Base-by-base conservation (phyloP, 1,140 invertebrate species). In the Dufourea novaeangliae region DNA sequence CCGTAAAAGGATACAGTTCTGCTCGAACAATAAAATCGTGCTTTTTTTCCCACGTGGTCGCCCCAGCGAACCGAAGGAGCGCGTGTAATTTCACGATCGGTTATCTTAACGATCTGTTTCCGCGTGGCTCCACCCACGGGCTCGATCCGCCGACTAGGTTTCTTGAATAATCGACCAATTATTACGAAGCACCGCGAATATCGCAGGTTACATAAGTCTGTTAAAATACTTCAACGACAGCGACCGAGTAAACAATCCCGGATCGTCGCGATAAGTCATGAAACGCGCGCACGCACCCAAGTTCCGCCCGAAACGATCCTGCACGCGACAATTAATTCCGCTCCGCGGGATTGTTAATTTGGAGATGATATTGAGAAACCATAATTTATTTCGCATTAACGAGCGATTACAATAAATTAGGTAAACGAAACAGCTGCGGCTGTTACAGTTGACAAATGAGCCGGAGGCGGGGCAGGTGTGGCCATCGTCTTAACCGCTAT, bases 41-140 rank as follows among this genome's bases (percentile, higher is more conserved):
- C 25, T 12, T 17, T 52, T 10, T 27, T 37, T 37, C 73, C 29
- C 63, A 37, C 39, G 52, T 22, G n/a, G 17, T 37, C 62, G n/a
- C 25, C n/a, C n/a, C 50, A 1, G 5, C 27, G 10, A 22, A 37
- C 27, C 54, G 57, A 77, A 77, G 57, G 32, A 62, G 54, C 25
- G 32, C n/a, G 20, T 29, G 69, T 70, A 54, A 70, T 77, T 41
- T 34, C 37, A 41, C 66, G 29, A 70, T 69, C 64, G 41, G 61
- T 76, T 76, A 69, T 62, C 67, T 54, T 77, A 77, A 77, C 39
- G 67, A 77, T 62, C 27, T 8, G 44, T 50, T 77, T 77, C 74
- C 74, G 67, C 34, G 27, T 41, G 25, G 41, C 41, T 62, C 74
- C 57, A 70, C 57, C 57, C 39, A 77, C 56, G 54, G 25, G 41